These are phyloP conservation scores for Apoda limacodes DNA, from an alignment of 2,888 invertebrate genomes.

Conservation along the genomic window DNA sequence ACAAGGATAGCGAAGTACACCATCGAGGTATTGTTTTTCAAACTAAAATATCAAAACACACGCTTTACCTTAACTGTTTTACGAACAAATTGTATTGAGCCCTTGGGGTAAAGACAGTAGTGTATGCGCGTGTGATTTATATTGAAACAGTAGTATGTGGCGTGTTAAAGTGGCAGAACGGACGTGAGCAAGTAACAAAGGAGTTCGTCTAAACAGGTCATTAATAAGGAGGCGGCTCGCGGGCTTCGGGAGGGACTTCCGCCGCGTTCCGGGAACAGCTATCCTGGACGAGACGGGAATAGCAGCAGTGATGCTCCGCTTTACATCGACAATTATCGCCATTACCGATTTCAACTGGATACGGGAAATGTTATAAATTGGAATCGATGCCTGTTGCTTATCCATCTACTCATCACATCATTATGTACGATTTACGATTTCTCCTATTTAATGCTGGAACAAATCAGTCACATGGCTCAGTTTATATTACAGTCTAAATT, in stretches of 20 bases:
- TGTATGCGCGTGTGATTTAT: constrained; percentile 23
- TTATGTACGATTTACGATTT: no score
- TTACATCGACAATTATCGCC: no score
- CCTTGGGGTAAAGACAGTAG: constrained; percentile 20
- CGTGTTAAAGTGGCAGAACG: constrained; percentile 42
- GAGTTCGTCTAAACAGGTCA: constrained; percentile 65
- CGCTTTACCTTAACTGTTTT: constrained; percentile 29
- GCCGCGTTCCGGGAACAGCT: constrained; percentile 58
- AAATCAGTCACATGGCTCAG: no score
- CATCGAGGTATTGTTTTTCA: constrained; percentile 31
- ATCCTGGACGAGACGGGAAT: constrained; percentile 60
- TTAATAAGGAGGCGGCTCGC: constrained; percentile 64
- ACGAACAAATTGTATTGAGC: constrained; percentile 11
- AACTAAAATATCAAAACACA: constrained; percentile 19
- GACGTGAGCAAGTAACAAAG: constrained; percentile 64
- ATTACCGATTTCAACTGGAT: no score
- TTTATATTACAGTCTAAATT: no score
- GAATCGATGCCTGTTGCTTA: no score
- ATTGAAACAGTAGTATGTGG: constrained; percentile 25
- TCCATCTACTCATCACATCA: no score
- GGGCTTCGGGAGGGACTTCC: constrained; percentile 56
- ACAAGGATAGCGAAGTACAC: constrained; percentile 34
- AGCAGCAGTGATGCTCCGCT: constrained; percentile 38
- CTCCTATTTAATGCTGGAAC: no score
- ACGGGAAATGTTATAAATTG: no score